These are phyloP conservation scores for Cataglyphis cursor DNA, from an alignment of 2,888 invertebrate genomes.

Conservation along the genomic window DNA sequence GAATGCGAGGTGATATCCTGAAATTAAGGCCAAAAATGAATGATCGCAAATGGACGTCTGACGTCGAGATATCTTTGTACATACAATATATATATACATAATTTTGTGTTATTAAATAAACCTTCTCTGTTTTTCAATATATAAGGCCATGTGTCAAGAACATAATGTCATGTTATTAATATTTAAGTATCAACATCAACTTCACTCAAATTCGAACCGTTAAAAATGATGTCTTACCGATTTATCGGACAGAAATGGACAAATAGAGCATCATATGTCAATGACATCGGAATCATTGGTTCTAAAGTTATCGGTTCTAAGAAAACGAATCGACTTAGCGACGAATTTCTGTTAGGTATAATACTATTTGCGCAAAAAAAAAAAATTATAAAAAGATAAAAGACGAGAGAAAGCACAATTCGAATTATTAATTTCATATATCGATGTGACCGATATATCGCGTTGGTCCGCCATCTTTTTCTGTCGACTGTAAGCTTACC, in stretches of 20 bases:
- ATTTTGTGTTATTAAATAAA: conserved; percentile 28
- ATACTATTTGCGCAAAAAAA: neutral
- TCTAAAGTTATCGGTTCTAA: neutral
- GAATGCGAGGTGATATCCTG: neutral
- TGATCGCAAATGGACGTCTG: neutral
- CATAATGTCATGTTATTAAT: neutral
- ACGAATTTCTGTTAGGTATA: neutral
- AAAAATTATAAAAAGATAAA: neutral
- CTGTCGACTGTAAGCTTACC: conserved; percentile 41
- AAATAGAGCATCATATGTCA: neutral
- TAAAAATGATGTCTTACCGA: neutral
- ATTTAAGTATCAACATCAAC: neutral
- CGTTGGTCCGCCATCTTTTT: conserved; percentile 56
- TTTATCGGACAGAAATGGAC: neutral
- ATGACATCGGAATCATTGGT: neutral
- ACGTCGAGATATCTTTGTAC: conserved; percentile 30
- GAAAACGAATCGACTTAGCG: neutral
- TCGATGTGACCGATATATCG: conserved; percentile 28
- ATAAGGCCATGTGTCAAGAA: neutral
- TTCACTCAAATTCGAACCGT: neutral
- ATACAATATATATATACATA: neutral
- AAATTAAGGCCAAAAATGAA: neutral
- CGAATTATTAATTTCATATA: neutral
- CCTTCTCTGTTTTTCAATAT: conserved; percentile 10
- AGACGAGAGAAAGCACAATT: neutral